These are phyloP conservation scores for Copsychus sechellarum DNA, from an alignment of 2,113 vertebrate genomes.

Conservation along the genomic window DNA sequence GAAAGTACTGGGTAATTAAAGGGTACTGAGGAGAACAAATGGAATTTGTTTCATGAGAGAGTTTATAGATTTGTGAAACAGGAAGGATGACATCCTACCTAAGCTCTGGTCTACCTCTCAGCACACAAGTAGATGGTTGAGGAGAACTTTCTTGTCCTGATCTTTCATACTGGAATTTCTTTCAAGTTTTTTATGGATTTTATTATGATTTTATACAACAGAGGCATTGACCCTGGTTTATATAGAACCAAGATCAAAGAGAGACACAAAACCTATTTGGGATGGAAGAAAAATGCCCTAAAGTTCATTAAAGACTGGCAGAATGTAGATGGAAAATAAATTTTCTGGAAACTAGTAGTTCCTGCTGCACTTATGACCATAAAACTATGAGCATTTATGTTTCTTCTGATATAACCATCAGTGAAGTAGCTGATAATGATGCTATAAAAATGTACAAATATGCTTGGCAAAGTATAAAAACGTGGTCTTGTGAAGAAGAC, in stretches of 20 bases:
- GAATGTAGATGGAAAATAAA: background rate
- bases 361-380: background rate
- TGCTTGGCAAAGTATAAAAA: background rate
- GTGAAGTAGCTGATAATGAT: background rate
- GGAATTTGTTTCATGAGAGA: background rate
- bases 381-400: background rate
- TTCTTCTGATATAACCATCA: background rate
- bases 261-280: background rate
- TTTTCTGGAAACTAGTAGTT: background rate
- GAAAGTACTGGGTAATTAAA: constrained; percentile 28
- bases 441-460: background rate
- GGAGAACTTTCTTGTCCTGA: background rate
- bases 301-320: background rate
- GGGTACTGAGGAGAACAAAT: constrained; percentile 15
- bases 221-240: background rate
- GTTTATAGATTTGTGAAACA: background rate
- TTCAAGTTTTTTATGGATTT: background rate
- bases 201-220: background rate
- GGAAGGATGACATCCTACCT: background rate
- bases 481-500: background rate
- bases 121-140: background rate
- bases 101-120: background rate
- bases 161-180: background rate
- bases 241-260: background rate
- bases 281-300: background rate